Evolutionary conservation across 2,888 invertebrate species (phyloP).

Genomic region (Luperina nickerlii): DNA sequence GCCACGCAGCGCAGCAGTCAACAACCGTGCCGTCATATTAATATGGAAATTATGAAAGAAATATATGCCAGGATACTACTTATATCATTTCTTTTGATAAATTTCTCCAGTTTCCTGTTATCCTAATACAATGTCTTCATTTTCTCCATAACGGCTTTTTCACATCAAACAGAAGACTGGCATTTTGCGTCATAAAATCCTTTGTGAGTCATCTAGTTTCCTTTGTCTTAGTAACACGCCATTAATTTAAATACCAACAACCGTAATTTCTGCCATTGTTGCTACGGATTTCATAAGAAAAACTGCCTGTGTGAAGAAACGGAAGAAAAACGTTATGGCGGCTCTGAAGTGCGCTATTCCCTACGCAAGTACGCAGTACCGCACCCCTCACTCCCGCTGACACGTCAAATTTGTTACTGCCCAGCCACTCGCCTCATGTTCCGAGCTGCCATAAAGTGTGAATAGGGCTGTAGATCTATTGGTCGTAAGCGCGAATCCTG

Average conservation of each 20-base stretch:
- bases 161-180: background rate
- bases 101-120: background rate
- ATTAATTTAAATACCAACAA: conserved; percentile 9
- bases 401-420: background rate
- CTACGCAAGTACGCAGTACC: background rate
- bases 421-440: background rate
- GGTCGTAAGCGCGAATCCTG: background rate
- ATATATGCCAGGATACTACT: background rate
- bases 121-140: background rate
- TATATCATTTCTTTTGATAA: background rate
- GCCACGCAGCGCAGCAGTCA: no score
- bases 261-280: conserved; percentile 10
- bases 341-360: background rate
- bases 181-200: conserved; percentile 3
- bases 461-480: background rate
- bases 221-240: conserved; percentile 25
- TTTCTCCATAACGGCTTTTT: background rate
- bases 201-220: conserved; percentile 23
- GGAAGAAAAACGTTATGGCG: background rate
- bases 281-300: conserved; percentile 1
- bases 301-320: background rate
- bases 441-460: background rate
- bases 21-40: no score
- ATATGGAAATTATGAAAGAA: background rate
- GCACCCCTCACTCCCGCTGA: background rate